A percentile compares a stretch with the other conserved stretches of the same genome.
Evolutionary conservation across 2,797 vertebrate genomes (phyloP).

Genomic region (Lepus oiostolus): DNA sequence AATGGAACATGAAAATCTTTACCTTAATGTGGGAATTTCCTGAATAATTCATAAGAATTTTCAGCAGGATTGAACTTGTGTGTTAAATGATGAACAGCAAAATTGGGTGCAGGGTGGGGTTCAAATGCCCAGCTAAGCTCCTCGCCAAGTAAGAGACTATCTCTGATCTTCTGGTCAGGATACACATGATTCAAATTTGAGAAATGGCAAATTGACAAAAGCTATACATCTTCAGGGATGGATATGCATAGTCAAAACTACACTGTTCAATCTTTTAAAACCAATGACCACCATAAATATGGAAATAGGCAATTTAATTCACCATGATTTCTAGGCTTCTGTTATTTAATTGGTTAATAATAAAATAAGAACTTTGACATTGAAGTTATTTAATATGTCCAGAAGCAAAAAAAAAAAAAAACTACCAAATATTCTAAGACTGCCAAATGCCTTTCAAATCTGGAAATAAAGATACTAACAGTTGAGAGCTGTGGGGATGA

Average conservation of each 20-base stretch:
- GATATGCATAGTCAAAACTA: neutral
- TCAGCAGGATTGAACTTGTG: neutral
- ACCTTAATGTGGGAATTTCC: conserved; percentile 26
- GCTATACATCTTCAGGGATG: neutral
- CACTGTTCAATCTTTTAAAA: neutral
- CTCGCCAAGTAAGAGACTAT: neutral
- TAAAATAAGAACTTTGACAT: conserved; percentile 53
- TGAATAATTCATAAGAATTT: conserved; percentile 41
- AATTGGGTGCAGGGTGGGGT: neutral
- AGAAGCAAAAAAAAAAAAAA: neutral
- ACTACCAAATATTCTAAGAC: neutral
- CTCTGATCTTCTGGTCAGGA: neutral
- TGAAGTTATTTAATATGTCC: conserved; percentile 38
- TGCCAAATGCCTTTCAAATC: conserved; percentile 25
- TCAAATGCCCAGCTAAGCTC: neutral
- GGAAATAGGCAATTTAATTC: conserved; percentile 14
- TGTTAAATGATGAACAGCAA: neutral
- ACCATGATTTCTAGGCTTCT: neutral
- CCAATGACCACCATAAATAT: neutral
- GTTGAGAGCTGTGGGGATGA: neutral
- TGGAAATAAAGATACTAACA: neutral
- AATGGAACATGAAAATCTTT: conserved; percentile 23
- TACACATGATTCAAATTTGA: neutral
- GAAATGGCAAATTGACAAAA: neutral
- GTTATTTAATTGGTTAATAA: conserved; percentile 44